Conservation (phyloP, 2,113 vertebrate species). For the Salvelinus sp. region DNA sequence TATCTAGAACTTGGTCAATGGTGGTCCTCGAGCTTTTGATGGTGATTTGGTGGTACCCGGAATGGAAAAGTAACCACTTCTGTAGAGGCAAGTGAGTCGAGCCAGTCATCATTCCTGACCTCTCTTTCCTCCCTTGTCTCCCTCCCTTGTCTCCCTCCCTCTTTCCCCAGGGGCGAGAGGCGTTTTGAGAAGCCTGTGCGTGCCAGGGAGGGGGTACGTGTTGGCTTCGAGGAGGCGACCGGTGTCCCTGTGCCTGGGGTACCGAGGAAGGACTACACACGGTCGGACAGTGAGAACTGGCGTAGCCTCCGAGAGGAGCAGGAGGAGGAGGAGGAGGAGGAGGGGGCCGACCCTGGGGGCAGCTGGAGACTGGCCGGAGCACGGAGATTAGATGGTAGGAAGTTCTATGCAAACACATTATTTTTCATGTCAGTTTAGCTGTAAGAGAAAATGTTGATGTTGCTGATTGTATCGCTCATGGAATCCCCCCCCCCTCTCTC, state of each 20-base stretch:
- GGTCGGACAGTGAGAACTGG: slow-evolving; percentile 93
- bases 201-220: slow-evolving; percentile 78
- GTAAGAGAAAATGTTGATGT: not conserved
- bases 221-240: slow-evolving; percentile 78
- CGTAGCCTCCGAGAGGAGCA: slow-evolving; percentile 87
- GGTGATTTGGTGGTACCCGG: no score
- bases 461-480: not conserved
- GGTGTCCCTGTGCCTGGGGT: slow-evolving; percentile 48
- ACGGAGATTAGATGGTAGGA: slow-evolving; percentile 76
- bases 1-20: no score
- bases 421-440: no score
- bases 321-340: slow-evolving; percentile 77
- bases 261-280: slow-evolving; percentile 83
- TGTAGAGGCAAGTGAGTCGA: no score
- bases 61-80: no score
- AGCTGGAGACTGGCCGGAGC: slow-evolving; percentile 78
- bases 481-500: not conserved
- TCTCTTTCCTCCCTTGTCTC: not conserved
- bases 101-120: no score
- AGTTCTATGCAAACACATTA: not conserved
- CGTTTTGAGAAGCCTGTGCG: slow-evolving; percentile 87
- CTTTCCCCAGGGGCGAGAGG: slow-evolving; percentile 78
- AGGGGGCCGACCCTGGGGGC: slow-evolving; percentile 60
- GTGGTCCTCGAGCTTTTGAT: no score
- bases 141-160: not conserved